phyloP scores from a whole-genome alignment of 2,888 invertebrate species.

The Escarpia spicata region DNA sequence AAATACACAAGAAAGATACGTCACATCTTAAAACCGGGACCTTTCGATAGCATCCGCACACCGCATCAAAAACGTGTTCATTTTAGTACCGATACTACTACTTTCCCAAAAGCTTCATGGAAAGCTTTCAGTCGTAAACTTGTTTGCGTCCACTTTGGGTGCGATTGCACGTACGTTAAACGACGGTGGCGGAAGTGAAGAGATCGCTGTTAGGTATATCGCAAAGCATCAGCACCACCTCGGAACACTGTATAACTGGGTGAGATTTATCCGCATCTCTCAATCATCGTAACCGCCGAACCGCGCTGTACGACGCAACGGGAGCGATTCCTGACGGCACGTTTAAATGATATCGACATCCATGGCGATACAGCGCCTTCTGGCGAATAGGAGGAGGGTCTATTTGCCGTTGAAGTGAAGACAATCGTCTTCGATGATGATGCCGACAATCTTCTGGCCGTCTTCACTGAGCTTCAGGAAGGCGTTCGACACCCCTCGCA shows the following conservation, averaged over 20 bases:
- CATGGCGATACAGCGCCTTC: not conserved
- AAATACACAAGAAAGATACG: not conserved
- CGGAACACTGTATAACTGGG: not conserved
- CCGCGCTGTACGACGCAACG: not conserved
- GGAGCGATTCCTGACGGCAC: not conserved
- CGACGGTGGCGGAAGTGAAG: not conserved
- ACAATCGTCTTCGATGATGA: slow-evolving; percentile 25
- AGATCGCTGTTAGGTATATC: not conserved
- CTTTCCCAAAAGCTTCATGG: not conserved
- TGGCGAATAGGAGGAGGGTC: not conserved
- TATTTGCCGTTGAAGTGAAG: slow-evolving; percentile 8
- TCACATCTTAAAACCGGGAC: slow-evolving; percentile 3
- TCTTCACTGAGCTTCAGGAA: slow-evolving; percentile 14
- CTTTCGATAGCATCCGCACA: not conserved
- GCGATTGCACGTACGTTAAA: slow-evolving; percentile 6
- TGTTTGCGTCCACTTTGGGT: not conserved
- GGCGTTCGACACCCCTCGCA: not conserved
- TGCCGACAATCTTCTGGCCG: slow-evolving; percentile 5
- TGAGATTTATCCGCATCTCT: not conserved
- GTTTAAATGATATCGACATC: slow-evolving; percentile 12
- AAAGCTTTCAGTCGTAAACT: not conserved
- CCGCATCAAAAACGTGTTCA: not conserved
- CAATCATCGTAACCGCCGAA: not conserved
- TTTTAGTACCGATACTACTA: not conserved
- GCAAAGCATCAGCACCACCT: not conserved